Percentiles rank a stretch among this genome's conserved stretches.
These are phyloP conservation scores for Neoniphon sammara DNA, from an alignment of 2,797 vertebrate genomes.

Conservation along the genomic window DNA sequence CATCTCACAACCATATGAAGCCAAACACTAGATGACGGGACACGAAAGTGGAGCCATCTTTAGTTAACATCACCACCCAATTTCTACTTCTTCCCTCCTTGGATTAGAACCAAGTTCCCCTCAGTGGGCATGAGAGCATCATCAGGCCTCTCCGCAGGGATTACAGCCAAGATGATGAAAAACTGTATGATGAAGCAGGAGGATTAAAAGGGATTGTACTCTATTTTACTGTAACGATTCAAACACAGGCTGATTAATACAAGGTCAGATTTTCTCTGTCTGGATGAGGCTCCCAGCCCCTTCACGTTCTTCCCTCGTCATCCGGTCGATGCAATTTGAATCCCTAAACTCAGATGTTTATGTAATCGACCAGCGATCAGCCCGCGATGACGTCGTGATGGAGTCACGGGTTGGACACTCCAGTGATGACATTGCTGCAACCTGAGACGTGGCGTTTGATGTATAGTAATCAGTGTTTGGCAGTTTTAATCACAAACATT, in stretches of 20 bases:
- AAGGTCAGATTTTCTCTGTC: conserved; percentile 42
- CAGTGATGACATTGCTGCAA: conserved; percentile 50
- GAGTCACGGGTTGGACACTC: conserved; percentile 32
- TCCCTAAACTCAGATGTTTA: conserved; percentile 40
- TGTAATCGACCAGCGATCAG: conserved; percentile 48
- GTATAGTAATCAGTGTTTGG: conserved; percentile 70
- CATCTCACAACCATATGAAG: neutral
- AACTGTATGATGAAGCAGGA: conserved; percentile 60
- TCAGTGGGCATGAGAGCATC: conserved; percentile 52
- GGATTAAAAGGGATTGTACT: conserved; percentile 74
- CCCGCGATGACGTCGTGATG: conserved; percentile 44
- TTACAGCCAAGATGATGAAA: conserved; percentile 75
- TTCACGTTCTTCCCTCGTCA: conserved; percentile 15
- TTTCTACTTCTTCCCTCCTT: conserved; percentile 26
- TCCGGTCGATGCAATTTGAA: neutral
- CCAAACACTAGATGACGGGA: conserved; percentile 10
- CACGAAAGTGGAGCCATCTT: conserved; percentile 23
- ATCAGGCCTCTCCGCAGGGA: conserved; percentile 59
- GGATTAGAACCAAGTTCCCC: conserved; percentile 53
- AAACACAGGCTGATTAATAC: conserved; percentile 44
- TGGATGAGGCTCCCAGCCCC: conserved; percentile 15
- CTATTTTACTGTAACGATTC: conserved; percentile 61
- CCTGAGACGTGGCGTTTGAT: conserved; percentile 50
- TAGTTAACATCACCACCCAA: conserved; percentile 28
- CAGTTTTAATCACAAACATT: conserved; percentile 68